Conservation (phyloP, 2,113 vertebrate genomes). For the Riparia riparia region DNA sequence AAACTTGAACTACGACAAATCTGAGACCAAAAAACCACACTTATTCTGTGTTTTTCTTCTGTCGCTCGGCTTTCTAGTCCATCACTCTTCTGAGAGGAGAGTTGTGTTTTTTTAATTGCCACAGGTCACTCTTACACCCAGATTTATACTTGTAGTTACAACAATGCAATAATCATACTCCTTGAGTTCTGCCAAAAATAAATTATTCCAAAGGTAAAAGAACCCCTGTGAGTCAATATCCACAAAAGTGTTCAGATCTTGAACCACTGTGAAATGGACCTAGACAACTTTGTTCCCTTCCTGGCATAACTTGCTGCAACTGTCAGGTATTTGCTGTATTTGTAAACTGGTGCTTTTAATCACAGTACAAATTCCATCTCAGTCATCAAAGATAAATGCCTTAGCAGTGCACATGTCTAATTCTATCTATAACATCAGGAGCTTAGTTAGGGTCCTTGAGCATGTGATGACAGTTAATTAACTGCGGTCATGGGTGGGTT, state of each 20-base stretch:
- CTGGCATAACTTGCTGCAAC: not conserved
- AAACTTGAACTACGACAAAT: not conserved
- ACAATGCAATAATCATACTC: not conserved
- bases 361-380: not conserved
- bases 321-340: not conserved
- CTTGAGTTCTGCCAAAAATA: not conserved
- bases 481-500: not conserved
- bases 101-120: not conserved
- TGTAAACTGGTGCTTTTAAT: not conserved
- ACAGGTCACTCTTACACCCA: not conserved
- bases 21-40: not conserved
- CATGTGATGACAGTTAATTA: not conserved
- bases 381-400: not conserved
- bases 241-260: not conserved
- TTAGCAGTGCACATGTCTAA: not conserved
- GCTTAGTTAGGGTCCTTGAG: not conserved
- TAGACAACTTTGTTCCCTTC: not conserved
- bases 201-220: not conserved
- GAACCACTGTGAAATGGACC: not conserved
- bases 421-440: not conserved
- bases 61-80: not conserved
- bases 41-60: not conserved
- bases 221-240: not conserved
- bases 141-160: not conserved
- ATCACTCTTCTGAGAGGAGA: not conserved